phyloP scores from a whole-genome alignment of 2,888 invertebrate species.

The Macrophya alboannulata region DNA sequence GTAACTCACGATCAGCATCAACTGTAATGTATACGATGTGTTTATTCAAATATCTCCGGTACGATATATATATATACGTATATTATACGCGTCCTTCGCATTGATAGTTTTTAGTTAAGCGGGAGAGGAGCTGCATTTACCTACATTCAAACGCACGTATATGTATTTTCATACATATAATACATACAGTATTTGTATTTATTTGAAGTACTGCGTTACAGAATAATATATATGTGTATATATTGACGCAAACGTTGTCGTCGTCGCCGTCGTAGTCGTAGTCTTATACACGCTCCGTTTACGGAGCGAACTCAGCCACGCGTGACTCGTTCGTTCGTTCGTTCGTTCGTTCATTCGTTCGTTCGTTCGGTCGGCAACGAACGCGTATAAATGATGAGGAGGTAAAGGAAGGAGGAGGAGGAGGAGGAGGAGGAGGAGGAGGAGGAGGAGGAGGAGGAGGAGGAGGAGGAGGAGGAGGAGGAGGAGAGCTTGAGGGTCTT shows the following conservation, averaged over 20 bases:
- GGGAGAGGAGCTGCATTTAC: neutral
- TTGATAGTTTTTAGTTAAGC: neutral
- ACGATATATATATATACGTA: no score
- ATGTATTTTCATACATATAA: no score
- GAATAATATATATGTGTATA: neutral
- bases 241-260: slow-evolving; percentile 1
- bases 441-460: no score
- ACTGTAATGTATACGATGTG: no score
- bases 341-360: neutral
- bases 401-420: neutral
- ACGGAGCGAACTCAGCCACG: slow-evolving; percentile 45
- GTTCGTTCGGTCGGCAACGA: neutral
- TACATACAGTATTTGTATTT: no score
- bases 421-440: no score
- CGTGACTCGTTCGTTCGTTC: neutral
- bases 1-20: neutral
- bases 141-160: neutral
- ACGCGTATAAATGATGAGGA: neutral
- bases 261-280: neutral
- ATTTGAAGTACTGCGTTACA: no score
- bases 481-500: neutral
- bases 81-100: neutral
- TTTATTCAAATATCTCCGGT: neutral
- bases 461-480: no score
- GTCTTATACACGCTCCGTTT: slow-evolving; percentile 32